Percentiles rank a stretch among this genome's conserved stretches.
Conservation (phyloP, 2,888 invertebrate genomes). For the Caenorhabditis uteleia region DNA sequence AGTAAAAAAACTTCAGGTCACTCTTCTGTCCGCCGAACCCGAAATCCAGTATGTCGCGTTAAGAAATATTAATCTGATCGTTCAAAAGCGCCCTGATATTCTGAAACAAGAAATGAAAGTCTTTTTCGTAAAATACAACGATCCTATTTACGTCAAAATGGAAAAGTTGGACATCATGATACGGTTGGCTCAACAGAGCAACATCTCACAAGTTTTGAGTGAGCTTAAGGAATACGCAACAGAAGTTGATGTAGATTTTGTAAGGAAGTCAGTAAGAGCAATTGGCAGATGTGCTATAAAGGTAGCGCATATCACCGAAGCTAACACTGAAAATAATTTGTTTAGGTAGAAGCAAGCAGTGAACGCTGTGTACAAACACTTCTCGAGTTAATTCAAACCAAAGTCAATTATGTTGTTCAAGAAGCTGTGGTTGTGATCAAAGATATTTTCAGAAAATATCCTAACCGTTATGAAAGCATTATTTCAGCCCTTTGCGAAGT, state of each 20-base stretch:
- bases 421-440: slow-evolving; percentile 99
- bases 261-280: slow-evolving; percentile 95
- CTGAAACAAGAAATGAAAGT: slow-evolving; percentile 99
- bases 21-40: slow-evolving; percentile 93
- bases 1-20: too few species aligned
- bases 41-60: slow-evolving; percentile 99
- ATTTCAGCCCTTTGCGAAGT: slow-evolving; percentile 94
- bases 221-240: slow-evolving; percentile 98
- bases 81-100: slow-evolving; percentile 95
- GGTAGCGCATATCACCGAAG: slow-evolving; percentile 21
- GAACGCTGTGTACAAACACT: slow-evolving; percentile 97
- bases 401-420: slow-evolving; percentile 98
- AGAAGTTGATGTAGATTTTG: slow-evolving; percentile 99
- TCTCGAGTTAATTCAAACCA: slow-evolving; percentile 96
- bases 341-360: slow-evolving; percentile 83
- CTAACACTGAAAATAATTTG: background rate
- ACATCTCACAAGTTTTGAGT: slow-evolving; percentile 95
- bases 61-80: slow-evolving; percentile 96
- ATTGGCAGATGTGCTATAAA: slow-evolving; percentile 96
- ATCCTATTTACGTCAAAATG: slow-evolving; percentile 98
- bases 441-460: slow-evolving; percentile 81
- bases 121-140: slow-evolving; percentile 99
- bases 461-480: slow-evolving; percentile 99
- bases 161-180: slow-evolving; percentile 99
- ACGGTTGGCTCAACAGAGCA: slow-evolving; percentile 92